Evolutionary conservation across 2,888 invertebrate species (phyloP).

Genomic region (Drosophila birchii): DNA sequence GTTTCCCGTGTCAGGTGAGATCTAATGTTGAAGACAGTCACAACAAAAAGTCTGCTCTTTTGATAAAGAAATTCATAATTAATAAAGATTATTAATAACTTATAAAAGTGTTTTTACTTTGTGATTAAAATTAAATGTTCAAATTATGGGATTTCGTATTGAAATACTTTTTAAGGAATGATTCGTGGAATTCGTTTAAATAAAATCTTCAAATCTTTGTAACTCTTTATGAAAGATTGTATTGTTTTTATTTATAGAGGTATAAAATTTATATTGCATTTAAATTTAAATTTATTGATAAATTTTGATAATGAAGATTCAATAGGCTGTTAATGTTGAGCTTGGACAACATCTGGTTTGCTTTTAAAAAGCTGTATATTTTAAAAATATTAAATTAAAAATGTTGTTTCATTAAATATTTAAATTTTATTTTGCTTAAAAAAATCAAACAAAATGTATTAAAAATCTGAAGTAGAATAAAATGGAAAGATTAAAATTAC

Average conservation of each 20-base stretch:
- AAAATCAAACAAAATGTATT: background rate
- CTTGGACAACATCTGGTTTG: too few species aligned
- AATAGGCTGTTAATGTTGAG: too few species aligned
- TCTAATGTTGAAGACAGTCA: slow-evolving; percentile 57
- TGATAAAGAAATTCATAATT: slow-evolving; percentile 57
- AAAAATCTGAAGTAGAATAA: background rate
- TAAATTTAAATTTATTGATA: too few species aligned
- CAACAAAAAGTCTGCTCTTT: slow-evolving; percentile 69
- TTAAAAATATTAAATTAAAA: too few species aligned
- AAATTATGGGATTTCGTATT: background rate
- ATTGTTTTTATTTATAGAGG: too few species aligned
- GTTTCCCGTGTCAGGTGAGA: slow-evolving; percentile 40
- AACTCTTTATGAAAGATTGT: too few species aligned
- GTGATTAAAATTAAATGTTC: background rate
- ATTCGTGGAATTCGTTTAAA: too few species aligned
- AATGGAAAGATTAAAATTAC: background rate
- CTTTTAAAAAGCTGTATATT: too few species aligned
- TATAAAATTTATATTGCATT: too few species aligned
- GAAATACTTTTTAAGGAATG: background rate
- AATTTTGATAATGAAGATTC: too few species aligned
- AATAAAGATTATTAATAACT: slow-evolving; percentile 59
- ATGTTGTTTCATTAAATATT: background rate
- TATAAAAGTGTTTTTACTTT: background rate
- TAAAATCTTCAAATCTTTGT: too few species aligned
- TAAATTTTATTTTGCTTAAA: background rate